A percentile compares a stretch with the other conserved stretches of the same genome.
phyloP scores from a whole-genome alignment of 2,797 vertebrate genomes.

The Gouania willdenowi region DNA sequence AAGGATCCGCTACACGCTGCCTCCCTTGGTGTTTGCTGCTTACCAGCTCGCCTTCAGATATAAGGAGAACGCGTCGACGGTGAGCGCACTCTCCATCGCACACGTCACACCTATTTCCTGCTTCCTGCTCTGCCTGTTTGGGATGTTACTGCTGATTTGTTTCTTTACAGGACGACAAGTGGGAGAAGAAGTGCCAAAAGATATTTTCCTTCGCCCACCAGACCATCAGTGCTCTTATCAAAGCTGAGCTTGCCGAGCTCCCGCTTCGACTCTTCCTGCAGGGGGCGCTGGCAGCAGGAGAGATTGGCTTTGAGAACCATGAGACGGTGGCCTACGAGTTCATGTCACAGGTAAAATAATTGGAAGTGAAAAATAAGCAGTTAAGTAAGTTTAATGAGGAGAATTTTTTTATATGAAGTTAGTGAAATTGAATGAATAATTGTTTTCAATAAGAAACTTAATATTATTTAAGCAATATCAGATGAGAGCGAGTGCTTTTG shows the following conservation, averaged over 20 bases:
- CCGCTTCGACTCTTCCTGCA: constrained; percentile 95
- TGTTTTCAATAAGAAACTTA: no score
- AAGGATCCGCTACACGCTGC: constrained; percentile 92
- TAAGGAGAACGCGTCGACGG: constrained; percentile 89
- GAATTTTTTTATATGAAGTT: no score
- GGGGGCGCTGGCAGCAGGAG: constrained; percentile 92
- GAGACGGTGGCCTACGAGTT: constrained; percentile 98
- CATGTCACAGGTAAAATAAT: constrained; percentile 95
- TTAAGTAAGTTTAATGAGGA: no score
- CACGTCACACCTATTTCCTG: no score
- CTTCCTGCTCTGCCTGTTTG: no score
- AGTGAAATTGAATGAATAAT: no score
- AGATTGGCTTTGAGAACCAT: constrained; percentile 97
- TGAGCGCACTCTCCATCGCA: constrained; percentile 30
- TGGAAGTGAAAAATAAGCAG: no score
- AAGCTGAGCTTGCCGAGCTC: constrained; percentile 93
- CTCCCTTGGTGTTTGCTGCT: constrained; percentile 92
- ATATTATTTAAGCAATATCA: no score
- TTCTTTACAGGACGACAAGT: constrained; percentile 89
- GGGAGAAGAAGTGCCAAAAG: constrained; percentile 99
- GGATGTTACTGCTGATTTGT: neutral
- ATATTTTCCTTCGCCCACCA: constrained; percentile 98
- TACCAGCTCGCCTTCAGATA: constrained; percentile 97
- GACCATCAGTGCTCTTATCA: constrained; percentile 97
- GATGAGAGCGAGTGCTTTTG: no score